phyloP scores from a whole-genome alignment of 2,888 invertebrate genomes.

The Ectobius pallidus region DNA sequence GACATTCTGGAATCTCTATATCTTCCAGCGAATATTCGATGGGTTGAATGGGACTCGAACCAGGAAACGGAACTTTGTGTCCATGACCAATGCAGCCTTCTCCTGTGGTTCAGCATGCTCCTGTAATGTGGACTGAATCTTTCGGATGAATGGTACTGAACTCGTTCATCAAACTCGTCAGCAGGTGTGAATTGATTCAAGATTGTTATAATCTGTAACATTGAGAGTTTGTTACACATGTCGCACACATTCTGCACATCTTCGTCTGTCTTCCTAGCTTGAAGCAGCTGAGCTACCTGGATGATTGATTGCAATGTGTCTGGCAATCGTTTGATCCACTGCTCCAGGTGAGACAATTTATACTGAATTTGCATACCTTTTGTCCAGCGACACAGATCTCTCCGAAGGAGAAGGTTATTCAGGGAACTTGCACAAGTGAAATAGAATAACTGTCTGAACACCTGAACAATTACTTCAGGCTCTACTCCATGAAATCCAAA shows the following conservation, averaged over 20 bases:
- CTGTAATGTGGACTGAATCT: constrained; percentile 77
- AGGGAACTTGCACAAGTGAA: constrained; percentile 93
- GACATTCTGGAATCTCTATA: constrained; percentile 82
- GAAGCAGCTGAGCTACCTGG: constrained; percentile 93
- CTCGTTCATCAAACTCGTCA: constrained; percentile 85
- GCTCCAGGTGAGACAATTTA: constrained; percentile 92
- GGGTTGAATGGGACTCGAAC: constrained; percentile 88
- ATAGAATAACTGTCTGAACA: constrained; percentile 91
- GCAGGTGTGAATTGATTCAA: constrained; percentile 85
- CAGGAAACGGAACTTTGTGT: constrained; percentile 81
- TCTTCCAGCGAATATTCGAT: constrained; percentile 84
- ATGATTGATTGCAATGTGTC: constrained; percentile 86
- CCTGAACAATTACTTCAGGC: constrained; percentile 77
- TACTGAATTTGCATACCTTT: constrained; percentile 96
- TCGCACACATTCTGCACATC: constrained; percentile 92
- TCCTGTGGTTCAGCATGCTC: constrained; percentile 59
- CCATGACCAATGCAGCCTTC: constrained; percentile 77
- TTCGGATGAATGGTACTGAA: constrained; percentile 81
- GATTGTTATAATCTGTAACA: constrained; percentile 70
- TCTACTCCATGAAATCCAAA: constrained; percentile 74
- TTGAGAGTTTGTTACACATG: constrained; percentile 88
- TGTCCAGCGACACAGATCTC: constrained; percentile 97
- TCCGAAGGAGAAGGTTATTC: constrained; percentile 91
- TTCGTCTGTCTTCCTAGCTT: constrained; percentile 91
- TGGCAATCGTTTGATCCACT: constrained; percentile 88